Conservation (phyloP, 2,888 invertebrate species). For the Ceratothoa steindachneri region DNA sequence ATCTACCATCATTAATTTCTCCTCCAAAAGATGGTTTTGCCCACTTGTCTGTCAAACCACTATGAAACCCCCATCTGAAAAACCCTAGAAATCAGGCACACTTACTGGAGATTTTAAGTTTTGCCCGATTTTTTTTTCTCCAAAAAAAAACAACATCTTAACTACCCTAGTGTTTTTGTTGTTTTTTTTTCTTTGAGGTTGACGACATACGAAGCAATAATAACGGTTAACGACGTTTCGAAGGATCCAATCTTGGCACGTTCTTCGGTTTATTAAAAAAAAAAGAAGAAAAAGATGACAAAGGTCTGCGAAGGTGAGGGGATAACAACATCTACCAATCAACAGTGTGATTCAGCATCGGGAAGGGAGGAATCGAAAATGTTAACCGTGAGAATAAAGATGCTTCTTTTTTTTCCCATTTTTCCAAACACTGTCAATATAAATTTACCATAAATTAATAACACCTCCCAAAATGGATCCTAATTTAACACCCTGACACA, state of each 20-base stretch:
- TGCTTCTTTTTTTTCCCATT: background rate
- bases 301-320: too few relatives aligned
- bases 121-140: too few relatives aligned
- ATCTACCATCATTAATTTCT: too few relatives aligned
- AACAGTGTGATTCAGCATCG: conserved; percentile 37
- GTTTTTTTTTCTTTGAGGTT: too few relatives aligned
- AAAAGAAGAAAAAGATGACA: conserved; percentile 27
- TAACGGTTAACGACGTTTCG: background rate
- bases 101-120: conserved; percentile 16
- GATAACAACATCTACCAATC: conserved; percentile 19
- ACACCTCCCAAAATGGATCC: conserved; percentile 6
- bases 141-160: too few relatives aligned
- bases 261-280: conserved; percentile 4
- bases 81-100: conserved; percentile 11
- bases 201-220: background rate
- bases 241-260: background rate
- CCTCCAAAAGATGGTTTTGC: too few relatives aligned
- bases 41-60: background rate
- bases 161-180: background rate
- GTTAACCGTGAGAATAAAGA: background rate
- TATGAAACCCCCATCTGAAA: background rate
- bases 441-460: conserved; percentile 18
- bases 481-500: conserved; percentile 2
- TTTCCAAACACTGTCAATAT: conserved; percentile 8
- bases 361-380: conserved; percentile 22